Evolutionary conservation across 2,113 vertebrate species (phyloP), one percentile per base, ranked within the genome.

Genomic region (Morone chrysops): DNA sequence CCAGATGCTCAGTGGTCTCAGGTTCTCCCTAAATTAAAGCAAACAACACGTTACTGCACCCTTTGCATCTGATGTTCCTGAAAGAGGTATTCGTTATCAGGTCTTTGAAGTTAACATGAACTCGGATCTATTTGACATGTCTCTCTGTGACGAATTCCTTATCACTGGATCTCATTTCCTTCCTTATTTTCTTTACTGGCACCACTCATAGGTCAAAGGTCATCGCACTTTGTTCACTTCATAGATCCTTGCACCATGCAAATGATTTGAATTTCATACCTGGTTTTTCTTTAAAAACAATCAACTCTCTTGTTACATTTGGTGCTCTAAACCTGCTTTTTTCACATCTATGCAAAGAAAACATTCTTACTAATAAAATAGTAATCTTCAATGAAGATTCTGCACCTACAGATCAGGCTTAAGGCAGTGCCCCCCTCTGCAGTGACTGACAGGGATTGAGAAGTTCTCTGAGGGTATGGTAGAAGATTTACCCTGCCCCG

Each of bases 401-500:
- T 60, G 13, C 18, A 25, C 6, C 45, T 8, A 11, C 50, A 10
- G 43, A 51, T 78, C 77, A 51, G 51, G n/a, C 51, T 25, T 20
- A 43, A 20, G 13, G 14, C 59, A 18, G 40, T 38, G 31, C 5
- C 31, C 53, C 31, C 65, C 14, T 40, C 65, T 57, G 54, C 54
- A 41, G 36, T 71, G 74, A 81, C 71, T 68, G 73, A 62, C 83
- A 63, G 71, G 53, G 36, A 53, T 70, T 45, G 59, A 66, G 76
- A 90, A 70, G 72, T 81, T 83, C 36, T 91, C 71, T 20, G 41
- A 82, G 60, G 75, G 56, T 81, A 62, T 59, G 81, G 75, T 89
- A 36, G 82, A 83, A 89, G 90, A 87, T 90, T 88, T 89, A 87
- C 86, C 72, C 59, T 31, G 60, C 87, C 67, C 62, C 82, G 92